These are phyloP conservation scores for Diacarnus erythraeanus DNA, from an alignment of 37 sponge, comb jelly and placozoan genomes.

Conservation along the genomic window DNA sequence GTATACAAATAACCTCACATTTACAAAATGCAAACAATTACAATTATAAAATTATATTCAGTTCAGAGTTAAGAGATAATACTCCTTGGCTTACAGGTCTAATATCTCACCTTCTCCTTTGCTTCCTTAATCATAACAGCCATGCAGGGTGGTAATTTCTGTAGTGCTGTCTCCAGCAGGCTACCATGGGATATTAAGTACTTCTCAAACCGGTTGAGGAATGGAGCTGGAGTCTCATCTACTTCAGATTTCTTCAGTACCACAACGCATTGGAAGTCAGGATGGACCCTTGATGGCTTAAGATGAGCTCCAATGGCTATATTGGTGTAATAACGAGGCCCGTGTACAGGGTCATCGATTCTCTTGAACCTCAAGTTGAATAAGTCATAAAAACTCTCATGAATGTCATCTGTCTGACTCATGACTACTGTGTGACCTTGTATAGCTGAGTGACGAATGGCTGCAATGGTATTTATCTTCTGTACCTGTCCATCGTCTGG, in stretches of 20 bases:
- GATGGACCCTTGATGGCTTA: conserved; percentile 80
- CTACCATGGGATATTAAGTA: conserved; percentile 64
- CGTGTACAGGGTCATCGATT: conserved; percentile 62
- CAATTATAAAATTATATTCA: not conserved
- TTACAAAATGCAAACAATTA: not conserved
- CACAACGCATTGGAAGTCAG: conserved; percentile 83
- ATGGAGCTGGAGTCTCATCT: conserved; percentile 63
- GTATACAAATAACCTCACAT: not conserved
- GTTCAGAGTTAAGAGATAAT: not conserved
- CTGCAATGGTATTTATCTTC: conserved; percentile 81
- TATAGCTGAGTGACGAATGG: conserved; percentile 81
- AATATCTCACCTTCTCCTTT: conserved; percentile 58
- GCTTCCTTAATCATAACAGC: conserved; percentile 41
- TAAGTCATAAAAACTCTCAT: conserved; percentile 91
- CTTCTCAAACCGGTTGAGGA: conserved; percentile 92
- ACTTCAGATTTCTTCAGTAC: conserved; percentile 59
- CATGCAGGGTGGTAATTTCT: conserved; percentile 44
- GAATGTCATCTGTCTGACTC: conserved; percentile 82
- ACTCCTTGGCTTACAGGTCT: not conserved
- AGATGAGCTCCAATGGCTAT: conserved; percentile 87
- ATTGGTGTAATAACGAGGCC: conserved; percentile 79
- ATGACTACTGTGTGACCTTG: conserved; percentile 83
- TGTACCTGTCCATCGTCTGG: conserved; percentile 77
- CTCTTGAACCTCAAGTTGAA: conserved; percentile 79
- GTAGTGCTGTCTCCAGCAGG: conserved; percentile 58